Conservation (phyloP, 2,888 invertebrate genomes). For the Drosophila suboccidentalis region DNA sequence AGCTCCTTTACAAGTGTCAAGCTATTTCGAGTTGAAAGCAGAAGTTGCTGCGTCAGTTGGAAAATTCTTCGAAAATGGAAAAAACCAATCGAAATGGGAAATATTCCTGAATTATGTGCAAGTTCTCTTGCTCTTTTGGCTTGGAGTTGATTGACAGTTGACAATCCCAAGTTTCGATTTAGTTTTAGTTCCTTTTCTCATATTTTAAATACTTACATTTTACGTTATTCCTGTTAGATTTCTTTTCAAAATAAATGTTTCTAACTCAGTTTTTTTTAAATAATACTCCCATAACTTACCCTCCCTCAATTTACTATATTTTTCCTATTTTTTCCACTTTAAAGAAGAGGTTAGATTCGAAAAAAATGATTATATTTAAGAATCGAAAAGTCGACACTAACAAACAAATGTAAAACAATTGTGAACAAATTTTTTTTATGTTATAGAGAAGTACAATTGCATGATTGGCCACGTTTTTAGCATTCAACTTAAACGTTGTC, state of each 20-base stretch:
- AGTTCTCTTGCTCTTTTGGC: not conserved
- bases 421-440: not conserved
- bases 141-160: not conserved
- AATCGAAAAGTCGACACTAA: too few species aligned
- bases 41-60: constrained; percentile 10
- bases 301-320: not conserved
- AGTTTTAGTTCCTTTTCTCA: not conserved
- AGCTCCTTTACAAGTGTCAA: constrained; percentile 24
- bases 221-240: not conserved
- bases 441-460: not conserved
- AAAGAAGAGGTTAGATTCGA: not conserved
- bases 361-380: not conserved
- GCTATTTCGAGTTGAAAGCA: constrained; percentile 20
- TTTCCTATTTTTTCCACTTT: not conserved
- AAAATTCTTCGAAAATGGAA: not conserved
- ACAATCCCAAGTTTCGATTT: not conserved
- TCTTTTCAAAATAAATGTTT: not conserved
- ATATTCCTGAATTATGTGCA: not conserved
- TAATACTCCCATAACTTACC: not conserved
- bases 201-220: not conserved
- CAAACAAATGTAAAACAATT: too few species aligned
- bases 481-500: not conserved
- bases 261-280: not conserved
- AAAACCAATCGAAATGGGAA: not conserved
- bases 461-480: not conserved